phyloP scores from a whole-genome alignment of 2,888 invertebrate genomes.

The Phanerotoma sp. region DNA sequence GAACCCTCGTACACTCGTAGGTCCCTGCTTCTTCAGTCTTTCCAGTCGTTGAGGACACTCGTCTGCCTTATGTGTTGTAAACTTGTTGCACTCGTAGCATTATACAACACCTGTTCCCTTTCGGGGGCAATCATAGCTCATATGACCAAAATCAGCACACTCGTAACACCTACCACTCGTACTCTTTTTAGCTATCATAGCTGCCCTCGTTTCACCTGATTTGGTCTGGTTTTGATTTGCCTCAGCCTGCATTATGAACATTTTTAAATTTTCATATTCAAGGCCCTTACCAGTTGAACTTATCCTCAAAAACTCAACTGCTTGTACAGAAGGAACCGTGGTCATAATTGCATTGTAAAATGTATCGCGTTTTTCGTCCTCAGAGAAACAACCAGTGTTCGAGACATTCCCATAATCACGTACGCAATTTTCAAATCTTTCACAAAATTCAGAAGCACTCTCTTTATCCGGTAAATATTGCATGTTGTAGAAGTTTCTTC shows the following conservation, averaged over 20 bases:
- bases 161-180: too few relatives aligned
- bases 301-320: conserved; percentile 21
- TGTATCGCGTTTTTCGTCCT: conserved; percentile 24
- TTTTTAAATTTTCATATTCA: conserved; percentile 22
- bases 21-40: too few relatives aligned
- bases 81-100: too few relatives aligned
- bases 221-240: too few relatives aligned
- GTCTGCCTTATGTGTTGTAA: too few relatives aligned
- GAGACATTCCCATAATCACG: conserved; percentile 4
- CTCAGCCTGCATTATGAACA: conserved; percentile 18
- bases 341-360: conserved; percentile 19
- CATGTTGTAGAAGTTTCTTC: conserved; percentile 21
- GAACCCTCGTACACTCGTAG: too few relatives aligned
- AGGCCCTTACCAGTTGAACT: conserved; percentile 16
- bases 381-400: conserved; percentile 6
- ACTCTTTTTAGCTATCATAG: too few relatives aligned
- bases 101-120: too few relatives aligned
- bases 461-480: conserved; percentile 18
- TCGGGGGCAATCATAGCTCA: too few relatives aligned
- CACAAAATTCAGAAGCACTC: conserved; percentile 17
- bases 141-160: too few relatives aligned
- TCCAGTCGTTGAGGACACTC: too few relatives aligned
- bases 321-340: conserved; percentile 20
- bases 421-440: neutral
- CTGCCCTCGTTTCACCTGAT: too few relatives aligned